These are phyloP conservation scores for Liodrosophila aerea DNA, from an alignment of 2,888 invertebrate species.

Conservation along the genomic window DNA sequence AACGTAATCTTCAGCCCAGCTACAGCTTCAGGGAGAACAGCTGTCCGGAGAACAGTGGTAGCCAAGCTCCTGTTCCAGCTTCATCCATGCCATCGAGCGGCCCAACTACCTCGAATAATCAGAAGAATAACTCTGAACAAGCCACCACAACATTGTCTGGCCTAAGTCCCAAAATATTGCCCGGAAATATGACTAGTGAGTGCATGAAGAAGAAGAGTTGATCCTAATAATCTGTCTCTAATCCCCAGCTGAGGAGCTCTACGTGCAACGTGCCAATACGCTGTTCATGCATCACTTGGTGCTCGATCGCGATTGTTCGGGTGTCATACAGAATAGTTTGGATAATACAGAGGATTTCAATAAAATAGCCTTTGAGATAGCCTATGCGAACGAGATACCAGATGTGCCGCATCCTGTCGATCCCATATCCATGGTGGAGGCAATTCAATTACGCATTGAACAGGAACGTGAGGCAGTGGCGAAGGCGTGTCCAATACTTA, in stretches of 20 bases:
- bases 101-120: too few species aligned
- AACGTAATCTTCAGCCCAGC: background rate
- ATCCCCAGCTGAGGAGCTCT: slow-evolving; percentile 49
- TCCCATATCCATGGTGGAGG: slow-evolving; percentile 74
- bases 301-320: slow-evolving; percentile 60
- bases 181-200: slow-evolving; percentile 32
- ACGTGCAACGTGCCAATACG: slow-evolving; percentile 21
- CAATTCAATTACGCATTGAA: slow-evolving; percentile 65
- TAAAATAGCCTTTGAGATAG: slow-evolving; percentile 44
- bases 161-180: too few species aligned
- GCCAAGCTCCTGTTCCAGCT: too few species aligned
- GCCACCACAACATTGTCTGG: too few species aligned
- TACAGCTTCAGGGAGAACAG: too few species aligned
- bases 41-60: too few species aligned
- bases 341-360: slow-evolving; percentile 66
- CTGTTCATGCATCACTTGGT: slow-evolving; percentile 55
- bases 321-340: slow-evolving; percentile 65
- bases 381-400: slow-evolving; percentile 44
- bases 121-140: too few species aligned
- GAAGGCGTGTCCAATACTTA: slow-evolving; percentile 8
- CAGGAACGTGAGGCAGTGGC: slow-evolving; percentile 51
- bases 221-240: too few species aligned
- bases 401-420: slow-evolving; percentile 44
- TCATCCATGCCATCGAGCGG: too few species aligned
- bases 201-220: background rate